These are phyloP conservation scores for Ganaspis sp. DNA, from an alignment of 1,140 invertebrate species.

Conservation along the genomic window DNA sequence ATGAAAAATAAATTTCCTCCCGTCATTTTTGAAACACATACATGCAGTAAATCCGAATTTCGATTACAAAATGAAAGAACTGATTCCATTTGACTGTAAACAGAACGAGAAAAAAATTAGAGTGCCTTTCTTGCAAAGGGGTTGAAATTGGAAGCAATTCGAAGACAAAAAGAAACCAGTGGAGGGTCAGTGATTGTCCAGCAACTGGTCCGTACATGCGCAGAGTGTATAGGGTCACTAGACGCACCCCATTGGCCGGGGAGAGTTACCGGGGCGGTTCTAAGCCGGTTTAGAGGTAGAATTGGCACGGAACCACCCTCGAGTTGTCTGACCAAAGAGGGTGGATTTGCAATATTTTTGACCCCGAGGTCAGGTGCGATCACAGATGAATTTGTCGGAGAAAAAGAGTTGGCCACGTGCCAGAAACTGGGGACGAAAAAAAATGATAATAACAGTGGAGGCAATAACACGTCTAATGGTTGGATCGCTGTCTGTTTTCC, in stretches of 20 bases:
- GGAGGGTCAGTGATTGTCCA: constrained; percentile 57
- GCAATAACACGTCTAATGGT: constrained; percentile 32
- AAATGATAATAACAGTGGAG: neutral
- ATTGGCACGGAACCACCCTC: constrained; percentile 60
- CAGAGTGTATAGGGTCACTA: constrained; percentile 63
- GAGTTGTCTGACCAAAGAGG: constrained; percentile 42
- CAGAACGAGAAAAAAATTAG: neutral
- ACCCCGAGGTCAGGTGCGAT: constrained; percentile 44
- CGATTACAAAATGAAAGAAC: neutral
- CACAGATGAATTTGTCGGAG: neutral
- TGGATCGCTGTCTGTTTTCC: constrained; percentile 28
- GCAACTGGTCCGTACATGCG: constrained; percentile 67
- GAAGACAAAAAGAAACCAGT: neutral
- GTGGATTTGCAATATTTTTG: constrained; percentile 31
- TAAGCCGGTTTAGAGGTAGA: constrained; percentile 76
- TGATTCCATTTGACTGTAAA: neutral
- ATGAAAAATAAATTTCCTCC: too few relatives aligned
- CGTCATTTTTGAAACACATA: too few relatives aligned
- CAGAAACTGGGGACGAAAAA: constrained; percentile 33
- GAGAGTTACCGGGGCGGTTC: constrained; percentile 70
- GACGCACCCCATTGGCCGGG: constrained; percentile 67
- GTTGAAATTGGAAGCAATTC: neutral
- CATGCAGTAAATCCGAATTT: too few relatives aligned
- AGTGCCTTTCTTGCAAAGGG: neutral
- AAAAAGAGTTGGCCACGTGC: constrained; percentile 43